Base-by-base conservation (phyloP, 2,113 vertebrate genomes). In the Alethe diademata region DNA sequence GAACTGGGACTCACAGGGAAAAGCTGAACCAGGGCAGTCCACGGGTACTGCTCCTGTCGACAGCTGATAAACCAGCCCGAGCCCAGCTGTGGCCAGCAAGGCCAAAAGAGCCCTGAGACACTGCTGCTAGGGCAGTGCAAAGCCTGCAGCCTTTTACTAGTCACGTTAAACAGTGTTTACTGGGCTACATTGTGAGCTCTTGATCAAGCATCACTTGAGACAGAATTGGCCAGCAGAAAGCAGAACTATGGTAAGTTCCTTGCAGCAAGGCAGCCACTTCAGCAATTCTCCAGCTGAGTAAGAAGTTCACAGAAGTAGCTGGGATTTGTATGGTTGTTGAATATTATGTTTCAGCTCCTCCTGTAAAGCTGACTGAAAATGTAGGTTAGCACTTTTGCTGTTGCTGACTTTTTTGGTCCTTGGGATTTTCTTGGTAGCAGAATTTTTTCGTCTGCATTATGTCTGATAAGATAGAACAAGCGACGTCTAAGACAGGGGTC, bases 401-500 rank as follows among this genome's bases (percentile, higher is more conserved):
- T 23, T 82, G 88, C 26, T 88, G 90, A 94, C 65, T 91, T 88
- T 90, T 95, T 90, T 90, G 92, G 84, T 91, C 83, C 93, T 92
- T 97, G 74, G 88, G 70, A 91, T 97, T 97, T 94, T 96, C 88
- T 79, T 64, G 69, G 93, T 88, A 91, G 50, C 69, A 93, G 64
- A 71, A 4, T 79, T 92, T 82, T 81, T 95, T 71, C 53, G 40
- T 86, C 72, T 90, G 50, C 71, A 93, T 94, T 93, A 81, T 96
- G 88, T 92, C 84, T 95, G 78, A 95, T 95, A 97, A 95, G 95
- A 93, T 65, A 92, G 90, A 96, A 91, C 84, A 96, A 93, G 89
- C 67, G 88, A 93, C 6, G 6, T 91, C 78, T 90, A 28, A 96
- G 93, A 95, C 91, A 96, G 90, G 51, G 91, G 90, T 95, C 93